A percentile compares a stretch with the other conserved stretches of the same genome.
phyloP scores from a whole-genome alignment of 2,113 vertebrate genomes.

The Malurus elegans region DNA sequence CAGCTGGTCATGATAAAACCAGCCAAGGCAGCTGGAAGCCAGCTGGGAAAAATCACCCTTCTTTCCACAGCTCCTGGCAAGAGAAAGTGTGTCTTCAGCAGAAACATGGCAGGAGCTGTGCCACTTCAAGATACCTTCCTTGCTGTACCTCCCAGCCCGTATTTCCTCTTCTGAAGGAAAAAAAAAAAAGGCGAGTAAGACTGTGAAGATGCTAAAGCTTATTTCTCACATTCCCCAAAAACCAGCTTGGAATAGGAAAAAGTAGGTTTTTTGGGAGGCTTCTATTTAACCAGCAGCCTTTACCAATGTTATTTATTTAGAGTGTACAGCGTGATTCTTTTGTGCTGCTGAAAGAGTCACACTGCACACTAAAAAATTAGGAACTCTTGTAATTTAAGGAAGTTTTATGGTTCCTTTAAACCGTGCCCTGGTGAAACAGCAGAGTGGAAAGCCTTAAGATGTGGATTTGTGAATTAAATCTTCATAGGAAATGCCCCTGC shows the following conservation, averaged over 20 bases:
- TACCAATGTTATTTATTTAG: not conserved
- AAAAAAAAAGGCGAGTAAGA: not conserved
- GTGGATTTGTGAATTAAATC: not conserved
- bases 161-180: not conserved
- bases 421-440: not conserved
- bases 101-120: not conserved
- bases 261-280: not conserved
- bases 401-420: not conserved
- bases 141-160: not conserved
- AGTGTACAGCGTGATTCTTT: not conserved
- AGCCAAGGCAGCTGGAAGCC: not conserved
- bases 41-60: not conserved
- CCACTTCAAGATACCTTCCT: not conserved
- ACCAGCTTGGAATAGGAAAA: not conserved
- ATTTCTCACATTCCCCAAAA: fast-evolving
- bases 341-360: not conserved
- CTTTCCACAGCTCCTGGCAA: not conserved
- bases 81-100: not conserved
- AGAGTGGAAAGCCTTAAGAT: not conserved
- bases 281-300: not conserved
- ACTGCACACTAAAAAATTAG: not conserved
- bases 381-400: not conserved
- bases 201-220: not conserved
- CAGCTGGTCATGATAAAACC: not conserved
- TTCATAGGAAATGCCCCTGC: not conserved